phyloP scores from a whole-genome alignment of 2,113 vertebrate genomes.

The Connochaetes taurinus region DNA sequence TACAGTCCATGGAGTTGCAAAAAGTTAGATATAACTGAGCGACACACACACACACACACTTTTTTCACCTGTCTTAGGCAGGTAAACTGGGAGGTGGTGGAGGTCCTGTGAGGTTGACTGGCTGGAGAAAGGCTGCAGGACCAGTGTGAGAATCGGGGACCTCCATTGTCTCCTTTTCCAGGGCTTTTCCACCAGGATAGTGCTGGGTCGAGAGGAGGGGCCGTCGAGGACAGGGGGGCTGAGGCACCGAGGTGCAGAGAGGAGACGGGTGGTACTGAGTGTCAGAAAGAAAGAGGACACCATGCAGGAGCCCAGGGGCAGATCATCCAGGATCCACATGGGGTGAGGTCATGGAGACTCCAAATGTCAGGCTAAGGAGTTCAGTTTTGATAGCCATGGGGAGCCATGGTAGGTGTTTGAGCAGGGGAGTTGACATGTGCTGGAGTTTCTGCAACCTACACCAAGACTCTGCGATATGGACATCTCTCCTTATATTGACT shows the following conservation, averaged over 20 bases:
- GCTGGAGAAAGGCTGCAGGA: not conserved
- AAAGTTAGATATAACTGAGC: not conserved
- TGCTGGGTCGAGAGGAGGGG: not conserved
- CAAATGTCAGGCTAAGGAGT: not conserved
- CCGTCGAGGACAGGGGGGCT: not conserved
- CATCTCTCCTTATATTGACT: not conserved
- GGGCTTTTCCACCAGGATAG: not conserved
- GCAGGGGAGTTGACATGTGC: not conserved
- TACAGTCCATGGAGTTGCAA: not conserved
- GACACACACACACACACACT: not conserved
- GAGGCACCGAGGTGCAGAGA: not conserved
- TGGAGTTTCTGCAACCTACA: not conserved
- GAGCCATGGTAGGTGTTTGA: not conserved
- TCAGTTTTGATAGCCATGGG: not conserved
- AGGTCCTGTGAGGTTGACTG: rapidly evolving
- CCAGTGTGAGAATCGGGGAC: not conserved
- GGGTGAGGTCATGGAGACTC: not conserved
- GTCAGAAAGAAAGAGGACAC: not conserved
- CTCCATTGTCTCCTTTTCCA: rapidly evolving
- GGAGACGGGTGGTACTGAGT: not conserved
- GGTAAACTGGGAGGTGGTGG: not conserved
- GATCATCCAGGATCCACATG: rapidly evolving
- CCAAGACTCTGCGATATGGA: not conserved
- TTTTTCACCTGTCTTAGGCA: not conserved
- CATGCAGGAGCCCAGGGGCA: too few relatives aligned